These are phyloP conservation scores for Temnothorax ravouxi DNA, from an alignment of 2,888 invertebrate genomes.

Conservation along the genomic window DNA sequence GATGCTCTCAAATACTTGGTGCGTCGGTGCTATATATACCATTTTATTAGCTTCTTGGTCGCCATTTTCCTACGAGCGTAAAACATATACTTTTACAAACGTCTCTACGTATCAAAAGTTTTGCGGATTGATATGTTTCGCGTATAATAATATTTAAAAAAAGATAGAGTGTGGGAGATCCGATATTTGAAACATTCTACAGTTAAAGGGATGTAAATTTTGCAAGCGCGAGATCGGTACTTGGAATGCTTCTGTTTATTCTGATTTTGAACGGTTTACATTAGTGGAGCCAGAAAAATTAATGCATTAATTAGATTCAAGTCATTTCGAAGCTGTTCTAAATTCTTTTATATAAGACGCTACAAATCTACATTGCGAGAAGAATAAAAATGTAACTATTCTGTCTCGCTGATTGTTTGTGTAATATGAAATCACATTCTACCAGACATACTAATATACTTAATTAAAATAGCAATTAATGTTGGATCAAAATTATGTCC, in stretches of 20 bases:
- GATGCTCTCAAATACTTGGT: not conserved
- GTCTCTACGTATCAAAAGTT: not conserved
- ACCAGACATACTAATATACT: not conserved
- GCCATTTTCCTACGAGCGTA: constrained; percentile 17
- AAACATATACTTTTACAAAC: not conserved
- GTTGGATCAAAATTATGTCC: not conserved
- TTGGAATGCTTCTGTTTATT: not conserved
- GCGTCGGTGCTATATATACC: not conserved
- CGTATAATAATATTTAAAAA: not conserved
- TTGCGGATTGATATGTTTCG: not conserved
- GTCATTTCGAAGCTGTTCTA: not conserved
- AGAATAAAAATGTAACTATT: not conserved
- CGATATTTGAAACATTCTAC: not conserved
- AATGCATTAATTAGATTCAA: not conserved
- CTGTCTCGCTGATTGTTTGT: not conserved
- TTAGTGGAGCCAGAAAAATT: not conserved
- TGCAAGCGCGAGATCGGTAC: not conserved
- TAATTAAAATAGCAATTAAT: constrained; percentile 15
- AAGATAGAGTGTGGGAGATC: not conserved
- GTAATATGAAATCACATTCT: not conserved
- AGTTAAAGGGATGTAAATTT: not conserved
- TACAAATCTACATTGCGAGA: not conserved
- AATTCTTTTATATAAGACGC: not conserved
- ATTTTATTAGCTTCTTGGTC: constrained; percentile 8
- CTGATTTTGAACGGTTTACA: not conserved